These are phyloP conservation scores for Pelosia muscerda DNA, from an alignment of 2,888 invertebrate genomes.

Conservation along the genomic window DNA sequence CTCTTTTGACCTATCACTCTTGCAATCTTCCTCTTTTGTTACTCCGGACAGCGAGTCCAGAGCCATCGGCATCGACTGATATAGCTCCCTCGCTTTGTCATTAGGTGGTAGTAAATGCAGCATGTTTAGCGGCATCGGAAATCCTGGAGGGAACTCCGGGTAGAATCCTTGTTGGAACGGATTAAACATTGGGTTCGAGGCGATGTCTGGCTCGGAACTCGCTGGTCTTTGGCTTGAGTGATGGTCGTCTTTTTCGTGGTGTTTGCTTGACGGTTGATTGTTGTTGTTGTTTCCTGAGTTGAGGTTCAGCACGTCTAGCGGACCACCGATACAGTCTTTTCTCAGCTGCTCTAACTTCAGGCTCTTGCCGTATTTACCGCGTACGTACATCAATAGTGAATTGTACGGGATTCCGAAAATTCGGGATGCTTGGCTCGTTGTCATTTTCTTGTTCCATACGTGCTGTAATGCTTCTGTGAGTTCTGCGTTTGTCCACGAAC, in stretches of 20 bases:
- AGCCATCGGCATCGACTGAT: conserved; percentile 85
- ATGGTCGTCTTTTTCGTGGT: conserved; percentile 86
- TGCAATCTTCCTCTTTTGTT: conserved; percentile 88
- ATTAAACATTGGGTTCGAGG: conserved; percentile 90
- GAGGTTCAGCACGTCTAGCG: conserved; percentile 90
- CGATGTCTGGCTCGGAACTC: conserved; percentile 89
- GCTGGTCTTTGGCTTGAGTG: conserved; percentile 86
- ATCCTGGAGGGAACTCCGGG: conserved; percentile 93
- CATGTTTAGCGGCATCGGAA: conserved; percentile 95
- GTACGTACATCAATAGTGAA: conserved; percentile 96
- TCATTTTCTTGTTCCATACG: conserved; percentile 98
- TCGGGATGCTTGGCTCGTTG: conserved; percentile 95
- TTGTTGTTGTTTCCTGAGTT: conserved; percentile 88
- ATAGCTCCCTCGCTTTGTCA: conserved; percentile 90
- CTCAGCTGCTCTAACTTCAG: conserved; percentile 94
- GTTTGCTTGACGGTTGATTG: conserved; percentile 83
- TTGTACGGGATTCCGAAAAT: conserved; percentile 98
- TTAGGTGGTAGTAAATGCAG: conserved; percentile 93
- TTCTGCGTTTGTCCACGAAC: conserved; percentile 97
- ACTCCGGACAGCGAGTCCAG: conserved; percentile 85
- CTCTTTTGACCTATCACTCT: conserved; percentile 88
- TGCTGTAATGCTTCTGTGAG: conserved; percentile 96
- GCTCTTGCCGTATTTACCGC: conserved; percentile 97
- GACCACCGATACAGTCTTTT: conserved; percentile 95
- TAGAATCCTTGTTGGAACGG: conserved; percentile 94